These are phyloP conservation scores for Palythoa heliodiscus DNA, from an alignment of 92 coral and sea anemone species.

Conservation along the genomic window DNA sequence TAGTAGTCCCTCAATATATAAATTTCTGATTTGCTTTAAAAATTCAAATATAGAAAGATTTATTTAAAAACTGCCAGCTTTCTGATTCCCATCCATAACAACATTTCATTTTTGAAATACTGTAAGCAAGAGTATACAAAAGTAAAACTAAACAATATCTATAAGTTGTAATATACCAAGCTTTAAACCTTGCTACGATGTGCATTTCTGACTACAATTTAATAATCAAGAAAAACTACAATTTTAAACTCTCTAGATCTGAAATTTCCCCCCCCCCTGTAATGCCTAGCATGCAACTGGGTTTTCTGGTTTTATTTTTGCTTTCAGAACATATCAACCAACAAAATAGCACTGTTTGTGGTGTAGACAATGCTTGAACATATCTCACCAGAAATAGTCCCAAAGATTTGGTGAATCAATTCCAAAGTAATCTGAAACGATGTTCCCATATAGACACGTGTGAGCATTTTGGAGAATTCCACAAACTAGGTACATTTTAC, in stretches of 20 bases:
- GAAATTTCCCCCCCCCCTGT: background rate
- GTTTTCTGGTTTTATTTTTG: slow-evolving; percentile 17
- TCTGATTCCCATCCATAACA: slow-evolving; percentile 8
- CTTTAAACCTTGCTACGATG: slow-evolving; percentile 1
- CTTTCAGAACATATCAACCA: slow-evolving; percentile 23
- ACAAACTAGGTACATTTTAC: slow-evolving; percentile 44
- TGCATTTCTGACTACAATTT: slow-evolving; percentile 16
- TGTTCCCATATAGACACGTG: slow-evolving; percentile 50
- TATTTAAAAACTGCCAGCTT: slow-evolving; percentile 2
- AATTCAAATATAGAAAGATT: background rate
- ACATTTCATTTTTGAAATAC: slow-evolving; percentile 7
- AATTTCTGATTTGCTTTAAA: slow-evolving; percentile 1
- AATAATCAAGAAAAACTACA: slow-evolving; percentile 19
- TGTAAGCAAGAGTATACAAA: slow-evolving; percentile 12
- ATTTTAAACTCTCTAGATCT: slow-evolving; percentile 4
- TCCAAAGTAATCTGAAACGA: slow-evolving; percentile 44
- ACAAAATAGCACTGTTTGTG: slow-evolving; percentile 15
- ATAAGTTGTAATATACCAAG: slow-evolving; percentile 10
- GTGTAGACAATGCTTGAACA: slow-evolving; percentile 41
- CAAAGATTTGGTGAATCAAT: slow-evolving; percentile 28
- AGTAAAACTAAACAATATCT: slow-evolving; percentile 3
- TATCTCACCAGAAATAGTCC: slow-evolving; percentile 50
- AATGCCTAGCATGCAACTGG: slow-evolving; percentile 18
- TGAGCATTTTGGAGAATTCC: slow-evolving; percentile 46
- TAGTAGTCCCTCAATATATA: background rate